Base-by-base conservation (phyloP, 2,797 vertebrate genomes). In the Chromobotia macracanthus region DNA sequence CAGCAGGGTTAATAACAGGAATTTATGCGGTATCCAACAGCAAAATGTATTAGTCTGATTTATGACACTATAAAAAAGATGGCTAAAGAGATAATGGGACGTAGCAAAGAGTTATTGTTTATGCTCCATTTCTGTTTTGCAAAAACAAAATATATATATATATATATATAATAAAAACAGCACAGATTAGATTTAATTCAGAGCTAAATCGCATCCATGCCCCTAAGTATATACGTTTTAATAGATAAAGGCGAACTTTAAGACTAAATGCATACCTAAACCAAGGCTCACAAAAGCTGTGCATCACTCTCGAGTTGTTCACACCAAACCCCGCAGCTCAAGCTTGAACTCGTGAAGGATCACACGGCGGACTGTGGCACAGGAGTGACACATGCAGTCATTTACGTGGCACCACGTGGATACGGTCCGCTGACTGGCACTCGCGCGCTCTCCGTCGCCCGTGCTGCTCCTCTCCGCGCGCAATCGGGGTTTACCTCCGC, bases 341-440 rank as follows among this genome's bases (percentile, higher is more conserved):
- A 53, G n/a, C 56, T 72, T 76, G 72, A 44, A 72, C 82, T 28
- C 61, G 23, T 35, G 41, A 51, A 72, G 35, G 35, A 73, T 76
- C 65, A 70, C 71, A 68, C 64, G 69, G 68, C 70, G 76, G 82
- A 80, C 73, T 64, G 70, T 56, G 55, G 61, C 67, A 82, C 69
- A 38, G 53, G 72, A 80, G 68, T 83, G 80, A 83, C 82, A 75
- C 77, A 84, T 75, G 82, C 86, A 87, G 87, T 89, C 90, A 91
- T 92, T 91, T 88, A 83, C 90, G 92, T 89, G 89, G 87, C 78
- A 84, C 91, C 92, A 91, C 91, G 90, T 92, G 92, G 91, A 86
- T 81, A 87, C 89, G 84, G 80, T 78, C 86, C 70, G 87, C 86
- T 60, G 84, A 65, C 66, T 82, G 77, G 88, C 86, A 80, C 84